These are phyloP conservation scores for Bombus confusus DNA, from an alignment of 1,140 invertebrate species.

Conservation along the genomic window DNA sequence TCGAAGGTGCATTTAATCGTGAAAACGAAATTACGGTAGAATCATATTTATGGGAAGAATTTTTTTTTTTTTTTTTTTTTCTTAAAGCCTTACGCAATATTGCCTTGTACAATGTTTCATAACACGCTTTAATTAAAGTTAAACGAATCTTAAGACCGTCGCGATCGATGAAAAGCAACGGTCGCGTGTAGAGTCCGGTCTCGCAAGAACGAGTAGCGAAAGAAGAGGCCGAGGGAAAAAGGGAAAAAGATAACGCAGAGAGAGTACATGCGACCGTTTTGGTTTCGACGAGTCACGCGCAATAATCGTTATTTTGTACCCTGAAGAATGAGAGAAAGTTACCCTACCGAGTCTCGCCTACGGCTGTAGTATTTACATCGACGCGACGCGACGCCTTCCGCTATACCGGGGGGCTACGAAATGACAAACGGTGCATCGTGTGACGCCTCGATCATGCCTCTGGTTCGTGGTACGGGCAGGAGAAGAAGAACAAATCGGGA, in stretches of 20 bases:
- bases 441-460: background rate
- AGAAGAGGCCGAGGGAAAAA: background rate
- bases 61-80: background rate
- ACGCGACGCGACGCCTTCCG: slow-evolving; percentile 23
- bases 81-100: background rate
- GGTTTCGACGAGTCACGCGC: slow-evolving; percentile 72
- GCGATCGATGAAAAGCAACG: background rate
- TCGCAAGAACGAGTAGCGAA: background rate
- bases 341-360: slow-evolving; percentile 62
- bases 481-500: slow-evolving; percentile 28
- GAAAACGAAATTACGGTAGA: too few species aligned
- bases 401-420: slow-evolving; percentile 46
- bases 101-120: background rate
- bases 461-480: too few species aligned
- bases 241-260: background rate
- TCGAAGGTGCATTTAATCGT: background rate
- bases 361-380: slow-evolving; percentile 71
- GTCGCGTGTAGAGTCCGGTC: background rate
- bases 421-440: background rate
- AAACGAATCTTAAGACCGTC: background rate
- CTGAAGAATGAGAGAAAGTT: slow-evolving; percentile 72
- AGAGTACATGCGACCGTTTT: slow-evolving; percentile 50
- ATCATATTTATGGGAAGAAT: background rate
- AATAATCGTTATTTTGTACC: slow-evolving; percentile 72
- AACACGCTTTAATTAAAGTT: background rate